Base-by-base conservation (phyloP, 2,113 vertebrate genomes). In the Hystrix cristata region DNA sequence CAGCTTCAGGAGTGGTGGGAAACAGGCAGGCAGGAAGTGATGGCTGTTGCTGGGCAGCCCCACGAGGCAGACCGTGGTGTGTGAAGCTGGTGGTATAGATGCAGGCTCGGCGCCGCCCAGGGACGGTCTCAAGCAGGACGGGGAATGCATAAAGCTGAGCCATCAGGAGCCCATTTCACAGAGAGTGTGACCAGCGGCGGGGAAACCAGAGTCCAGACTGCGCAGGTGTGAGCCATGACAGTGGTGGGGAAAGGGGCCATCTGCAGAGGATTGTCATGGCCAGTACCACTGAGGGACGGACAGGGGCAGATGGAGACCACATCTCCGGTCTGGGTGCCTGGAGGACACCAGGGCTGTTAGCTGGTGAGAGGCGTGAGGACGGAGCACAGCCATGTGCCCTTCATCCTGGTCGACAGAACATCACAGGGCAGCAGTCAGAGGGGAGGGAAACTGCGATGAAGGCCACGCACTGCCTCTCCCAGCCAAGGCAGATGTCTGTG, bases 381-480 rank as follows among this genome's bases (percentile, higher is more conserved):
- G 25, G 46, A 3, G 25, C 46, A 15, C 25, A 16, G 72, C 72
- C 2, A 38, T 38, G 2, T 7, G 11, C 23, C 48, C 43, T 9
- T 48, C 1, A 5, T 48, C 38, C 38, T 2, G 38, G 38, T 15
- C 46, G 15, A 27, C 25, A 15, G 46, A 27, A 7, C 43, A 25
- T 27, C 43, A 4, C 2, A 29, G 72, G n/a, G 43, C 25, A 48
- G 43, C 46, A 48, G 46, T 14, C 1, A 3, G 25, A 27, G 43
- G 71, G 1, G 10, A 13, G 5, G 71, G 38, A 38, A n/a, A 23
- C 38, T 21, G 6, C 0, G 21, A 14, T 0, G 0, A 31, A 27
- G 27, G 27, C 25, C 43, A 8, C 43, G 48, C 23, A 12, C 72
- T 5, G 23, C 43, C 25, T 14, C 74, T 48, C 71, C 76, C 34